A percentile compares a stretch with the other conserved stretches of the same genome.
These are phyloP conservation scores for Drosophila peninsularis DNA, from an alignment of 2,888 invertebrate genomes.

Conservation along the genomic window DNA sequence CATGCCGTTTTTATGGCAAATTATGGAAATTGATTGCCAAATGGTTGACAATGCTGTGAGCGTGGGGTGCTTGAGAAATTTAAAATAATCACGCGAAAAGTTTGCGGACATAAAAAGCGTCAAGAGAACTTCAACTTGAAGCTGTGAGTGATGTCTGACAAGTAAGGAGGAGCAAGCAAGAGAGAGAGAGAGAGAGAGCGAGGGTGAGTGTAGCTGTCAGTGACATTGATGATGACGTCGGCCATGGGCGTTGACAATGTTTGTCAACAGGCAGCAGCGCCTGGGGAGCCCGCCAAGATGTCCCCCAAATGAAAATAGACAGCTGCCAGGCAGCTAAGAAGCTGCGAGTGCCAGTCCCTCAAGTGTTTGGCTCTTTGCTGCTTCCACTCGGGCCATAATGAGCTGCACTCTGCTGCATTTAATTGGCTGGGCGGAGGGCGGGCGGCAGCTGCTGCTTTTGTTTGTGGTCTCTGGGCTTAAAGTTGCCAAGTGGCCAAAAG, in stretches of 20 bases:
- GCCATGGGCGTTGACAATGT: conserved; percentile 73
- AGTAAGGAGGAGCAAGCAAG: not conserved
- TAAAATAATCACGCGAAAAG: conserved; percentile 60
- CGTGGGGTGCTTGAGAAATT: conserved; percentile 17
- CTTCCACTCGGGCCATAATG: conserved; percentile 41
- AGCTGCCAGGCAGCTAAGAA: conserved; percentile 30
- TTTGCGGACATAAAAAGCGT: conserved; percentile 51
- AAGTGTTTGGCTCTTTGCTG: conserved; percentile 32
- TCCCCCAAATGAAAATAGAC: conserved; percentile 34
- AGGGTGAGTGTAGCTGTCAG: conserved; percentile 24
- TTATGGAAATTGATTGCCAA: conserved; percentile 77
- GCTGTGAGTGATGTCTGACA: conserved; percentile 60
- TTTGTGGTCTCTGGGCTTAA: conserved; percentile 48
- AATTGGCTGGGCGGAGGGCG: conserved; percentile 37
- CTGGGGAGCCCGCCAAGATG: conserved; percentile 11
- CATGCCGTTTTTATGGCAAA: conserved; percentile 74
- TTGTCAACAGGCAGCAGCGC: conserved; percentile 59
- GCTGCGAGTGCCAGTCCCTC: conserved; percentile 14
- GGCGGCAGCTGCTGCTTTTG: conserved; percentile 15
- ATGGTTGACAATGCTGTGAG: conserved; percentile 24
- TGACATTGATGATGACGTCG: conserved; percentile 77
- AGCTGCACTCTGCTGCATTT: conserved; percentile 62
- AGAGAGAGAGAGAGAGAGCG: not conserved
- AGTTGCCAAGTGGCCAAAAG: conserved; percentile 53
- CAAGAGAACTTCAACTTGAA: conserved; percentile 55